Evolutionary conservation across 2,113 vertebrate genomes (phyloP).

Genomic region (Peucedramus taeniatus): DNA sequence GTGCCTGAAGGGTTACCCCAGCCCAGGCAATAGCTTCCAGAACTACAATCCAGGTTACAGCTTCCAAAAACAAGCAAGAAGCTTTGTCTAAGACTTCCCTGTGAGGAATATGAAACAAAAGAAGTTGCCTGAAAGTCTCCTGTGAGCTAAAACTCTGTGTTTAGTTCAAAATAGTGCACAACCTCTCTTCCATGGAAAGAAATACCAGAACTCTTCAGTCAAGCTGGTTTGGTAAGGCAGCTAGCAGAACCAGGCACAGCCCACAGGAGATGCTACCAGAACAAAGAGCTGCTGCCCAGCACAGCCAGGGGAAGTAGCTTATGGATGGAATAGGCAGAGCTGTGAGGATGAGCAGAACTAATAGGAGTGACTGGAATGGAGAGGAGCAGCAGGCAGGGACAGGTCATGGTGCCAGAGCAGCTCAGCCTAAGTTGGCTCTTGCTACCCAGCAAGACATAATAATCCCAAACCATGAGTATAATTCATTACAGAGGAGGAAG

Average conservation of each 20-base stretch:
- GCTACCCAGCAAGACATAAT: background rate
- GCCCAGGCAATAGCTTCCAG: constrained; percentile 34
- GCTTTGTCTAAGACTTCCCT: background rate
- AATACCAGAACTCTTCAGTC: background rate
- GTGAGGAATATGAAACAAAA: constrained; percentile 19
- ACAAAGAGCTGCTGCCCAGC: background rate
- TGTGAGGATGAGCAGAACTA: background rate
- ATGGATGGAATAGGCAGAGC: background rate
- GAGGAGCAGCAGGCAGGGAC: background rate
- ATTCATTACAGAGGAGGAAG: background rate
- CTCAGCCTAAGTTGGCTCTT: background rate
- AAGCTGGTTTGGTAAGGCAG: background rate
- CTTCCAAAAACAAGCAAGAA: constrained; percentile 17
- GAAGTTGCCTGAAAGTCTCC: background rate
- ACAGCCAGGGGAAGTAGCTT: background rate
- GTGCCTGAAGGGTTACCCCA: constrained; percentile 40
- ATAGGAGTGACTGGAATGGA: background rate
- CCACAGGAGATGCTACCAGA: background rate
- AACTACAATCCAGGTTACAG: constrained; percentile 3
- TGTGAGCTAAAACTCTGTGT: background rate
- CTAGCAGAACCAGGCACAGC: background rate
- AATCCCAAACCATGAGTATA: background rate
- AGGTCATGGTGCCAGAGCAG: background rate
- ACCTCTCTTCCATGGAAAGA: background rate
- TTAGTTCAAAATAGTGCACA: background rate